A percentile compares a stretch with the other conserved stretches of the same genome.
phyloP scores from a whole-genome alignment of 2,888 invertebrate species.

The Odiellus spinosus region DNA sequence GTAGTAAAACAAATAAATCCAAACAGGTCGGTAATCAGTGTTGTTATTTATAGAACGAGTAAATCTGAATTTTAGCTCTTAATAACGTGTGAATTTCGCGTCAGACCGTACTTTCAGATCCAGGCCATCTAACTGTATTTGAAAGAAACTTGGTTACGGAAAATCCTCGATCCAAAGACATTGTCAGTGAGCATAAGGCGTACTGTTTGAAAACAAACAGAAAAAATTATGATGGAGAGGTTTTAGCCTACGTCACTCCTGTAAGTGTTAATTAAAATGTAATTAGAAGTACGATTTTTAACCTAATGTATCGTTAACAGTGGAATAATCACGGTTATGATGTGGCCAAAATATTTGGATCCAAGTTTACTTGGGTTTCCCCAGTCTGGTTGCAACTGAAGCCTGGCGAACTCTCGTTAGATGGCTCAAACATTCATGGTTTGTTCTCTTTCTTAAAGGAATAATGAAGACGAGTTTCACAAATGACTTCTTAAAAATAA shows the following conservation, averaged over 20 bases:
- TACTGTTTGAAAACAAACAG: constrained; percentile 48
- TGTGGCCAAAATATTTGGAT: constrained; percentile 68
- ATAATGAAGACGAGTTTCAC: too few species aligned
- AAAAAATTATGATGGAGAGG: constrained; percentile 52
- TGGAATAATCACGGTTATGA: constrained; percentile 93
- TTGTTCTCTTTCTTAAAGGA: too few species aligned
- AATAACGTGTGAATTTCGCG: too few species aligned
- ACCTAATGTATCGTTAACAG: constrained; percentile 37
- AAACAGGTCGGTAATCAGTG: too few species aligned
- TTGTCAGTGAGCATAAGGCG: constrained; percentile 54
- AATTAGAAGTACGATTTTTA: not conserved
- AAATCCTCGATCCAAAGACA: constrained; percentile 43
- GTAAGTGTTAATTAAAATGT: constrained; percentile 41
- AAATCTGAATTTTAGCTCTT: too few species aligned
- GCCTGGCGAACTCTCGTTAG: constrained; percentile 33
- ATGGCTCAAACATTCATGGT: constrained; percentile 27
- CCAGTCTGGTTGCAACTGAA: constrained; percentile 88
- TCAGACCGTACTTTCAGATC: not conserved
- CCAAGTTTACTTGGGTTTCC: constrained; percentile 73
- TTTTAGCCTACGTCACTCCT: constrained; percentile 80
- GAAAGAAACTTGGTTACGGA: not conserved
- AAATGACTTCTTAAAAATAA: too few species aligned
- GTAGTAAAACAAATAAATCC: too few species aligned
- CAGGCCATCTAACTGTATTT: not conserved
- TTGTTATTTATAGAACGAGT: too few species aligned